These are phyloP conservation scores for Channa argus DNA, from an alignment of 2,113 vertebrate genomes.

Conservation along the genomic window DNA sequence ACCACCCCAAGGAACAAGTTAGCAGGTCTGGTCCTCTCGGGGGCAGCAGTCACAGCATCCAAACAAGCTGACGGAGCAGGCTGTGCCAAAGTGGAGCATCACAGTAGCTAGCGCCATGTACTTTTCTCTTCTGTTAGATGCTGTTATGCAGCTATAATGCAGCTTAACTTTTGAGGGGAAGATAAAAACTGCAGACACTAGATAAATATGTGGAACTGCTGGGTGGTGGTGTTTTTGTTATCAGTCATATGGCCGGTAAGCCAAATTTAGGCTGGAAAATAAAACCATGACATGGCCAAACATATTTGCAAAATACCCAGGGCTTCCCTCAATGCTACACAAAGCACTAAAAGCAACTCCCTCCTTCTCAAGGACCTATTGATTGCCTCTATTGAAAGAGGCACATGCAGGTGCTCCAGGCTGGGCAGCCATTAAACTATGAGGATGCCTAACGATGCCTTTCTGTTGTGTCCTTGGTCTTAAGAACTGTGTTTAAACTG, in stretches of 20 bases:
- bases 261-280: too few species aligned
- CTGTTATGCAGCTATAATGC: background rate
- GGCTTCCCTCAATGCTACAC: background rate
- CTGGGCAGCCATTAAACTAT: background rate
- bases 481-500: background rate
- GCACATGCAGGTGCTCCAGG: background rate
- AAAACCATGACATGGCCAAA: too few species aligned
- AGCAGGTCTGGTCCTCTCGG: constrained; percentile 4
- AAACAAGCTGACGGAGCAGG: constrained; percentile 22
- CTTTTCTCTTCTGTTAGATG: background rate
- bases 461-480: background rate
- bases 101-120: background rate
- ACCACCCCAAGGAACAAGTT: constrained; percentile 5
- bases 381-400: background rate
- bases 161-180: background rate
- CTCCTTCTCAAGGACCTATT: background rate
- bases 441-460: too few species aligned
- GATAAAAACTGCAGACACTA: background rate
- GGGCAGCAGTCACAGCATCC: constrained; percentile 12
- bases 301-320: too few species aligned
- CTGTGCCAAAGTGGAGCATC: constrained; percentile 5
- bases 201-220: constrained; percentile 2
- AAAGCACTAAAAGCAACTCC: background rate
- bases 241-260: too few species aligned
- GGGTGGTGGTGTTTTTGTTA: background rate